A percentile compares a stretch with the other conserved stretches of the same genome.
Evolutionary conservation across 2,888 invertebrate species (phyloP).

Genomic region (Noctuana brunneofusca): DNA sequence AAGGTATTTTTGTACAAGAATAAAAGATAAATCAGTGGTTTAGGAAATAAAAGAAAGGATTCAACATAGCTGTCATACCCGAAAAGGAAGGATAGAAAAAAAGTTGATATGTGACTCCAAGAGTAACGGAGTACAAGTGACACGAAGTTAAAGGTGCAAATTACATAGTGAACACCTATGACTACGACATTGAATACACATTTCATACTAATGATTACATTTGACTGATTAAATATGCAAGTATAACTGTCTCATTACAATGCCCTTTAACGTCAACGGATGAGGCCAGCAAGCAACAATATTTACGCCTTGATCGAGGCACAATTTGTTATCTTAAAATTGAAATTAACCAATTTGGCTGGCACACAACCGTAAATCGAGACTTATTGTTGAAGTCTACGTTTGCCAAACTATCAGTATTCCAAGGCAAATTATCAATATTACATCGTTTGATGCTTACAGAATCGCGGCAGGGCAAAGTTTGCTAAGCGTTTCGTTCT

Average conservation of each 20-base stretch:
- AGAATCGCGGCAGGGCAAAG: not conserved
- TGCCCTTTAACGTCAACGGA: not conserved
- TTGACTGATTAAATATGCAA: slow-evolving; percentile 31
- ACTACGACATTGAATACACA: slow-evolving; percentile 70
- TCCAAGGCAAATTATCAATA: no score
- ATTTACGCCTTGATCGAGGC: not conserved
- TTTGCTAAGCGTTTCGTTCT: not conserved
- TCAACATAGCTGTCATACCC: not conserved
- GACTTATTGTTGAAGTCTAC: not conserved
- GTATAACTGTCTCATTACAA: slow-evolving; percentile 30
- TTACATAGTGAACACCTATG: slow-evolving; percentile 53
- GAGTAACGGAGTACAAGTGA: slow-evolving; percentile 32
- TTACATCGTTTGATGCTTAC: no score
- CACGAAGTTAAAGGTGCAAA: slow-evolving; percentile 54
- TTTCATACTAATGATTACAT: slow-evolving; percentile 48
- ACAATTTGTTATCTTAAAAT: not conserved
- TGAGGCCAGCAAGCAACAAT: not conserved
- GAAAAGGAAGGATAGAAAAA: slow-evolving; percentile 15
- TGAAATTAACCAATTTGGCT: not conserved
- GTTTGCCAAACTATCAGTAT: no score
- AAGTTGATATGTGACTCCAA: slow-evolving; percentile 39
- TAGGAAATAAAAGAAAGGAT: not conserved
- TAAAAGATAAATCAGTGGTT: not conserved
- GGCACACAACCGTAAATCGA: not conserved
- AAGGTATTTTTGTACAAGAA: not conserved